Evolutionary conservation across 2,888 invertebrate genomes (phyloP), one percentile per base, ranked within the genome.

Genomic region (Corythucha ciliata): DNA sequence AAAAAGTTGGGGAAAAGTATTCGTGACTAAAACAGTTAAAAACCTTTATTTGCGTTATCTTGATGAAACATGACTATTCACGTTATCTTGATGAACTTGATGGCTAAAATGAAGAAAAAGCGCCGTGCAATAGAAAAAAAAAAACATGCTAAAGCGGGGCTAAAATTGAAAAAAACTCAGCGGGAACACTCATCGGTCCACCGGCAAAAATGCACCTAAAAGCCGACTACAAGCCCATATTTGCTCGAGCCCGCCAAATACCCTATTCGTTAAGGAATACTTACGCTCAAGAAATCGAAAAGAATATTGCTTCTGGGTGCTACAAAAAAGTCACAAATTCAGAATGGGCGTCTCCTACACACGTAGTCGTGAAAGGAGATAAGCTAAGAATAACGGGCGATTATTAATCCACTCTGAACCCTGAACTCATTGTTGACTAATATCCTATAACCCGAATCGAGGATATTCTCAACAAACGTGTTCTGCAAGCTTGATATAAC

Each of bases 261-360:
- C 47, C 47, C 18, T 47, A 18, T 22, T 36, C 47, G 7, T 27
- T 47, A 4, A 24, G 22, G 7, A 39, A 29, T 29, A n/a, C 29
- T 8, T 29, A 10, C n/a, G 29, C 29, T 29, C 10, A 8, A 10
- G 29, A 29, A 29, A 29, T 29, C 8, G 29, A 29, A n/a, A 29
- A 29, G 29, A 29, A 29, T 14, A 48, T 48, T n/a, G 5, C n/a
- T 12, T 57, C 57, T 20, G 60, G 59, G 1, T 54, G 57, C 12
- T 59, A 59, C 51, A 48, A 57, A 42, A 52, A 42, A 34, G 57
- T 61, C 3, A 54, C 59, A 7, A 53, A 54, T 62, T 44, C 34
- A 16, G 33, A 47, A 18, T 47, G 47, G 47, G 47, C 36, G 7
- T 47, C 47, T 21, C 47, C 47, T 25, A 36, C 25, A 3, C 46